Percentiles rank a stretch among this genome's conserved stretches.
These are phyloP conservation scores for Monomorium pharaonis DNA, from an alignment of 1,140 invertebrate genomes.

Conservation along the genomic window DNA sequence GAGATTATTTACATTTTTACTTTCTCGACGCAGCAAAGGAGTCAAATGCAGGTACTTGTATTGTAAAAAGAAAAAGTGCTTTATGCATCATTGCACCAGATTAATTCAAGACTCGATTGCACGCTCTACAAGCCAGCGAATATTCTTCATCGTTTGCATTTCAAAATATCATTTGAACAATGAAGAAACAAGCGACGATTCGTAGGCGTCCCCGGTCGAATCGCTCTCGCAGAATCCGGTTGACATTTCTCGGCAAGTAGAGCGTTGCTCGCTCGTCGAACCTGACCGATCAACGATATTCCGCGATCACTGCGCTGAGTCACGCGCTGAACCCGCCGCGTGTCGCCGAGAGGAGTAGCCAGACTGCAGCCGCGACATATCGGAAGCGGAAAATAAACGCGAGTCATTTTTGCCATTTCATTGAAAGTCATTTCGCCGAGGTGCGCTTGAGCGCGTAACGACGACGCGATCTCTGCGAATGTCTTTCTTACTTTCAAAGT, in stretches of 20 bases:
- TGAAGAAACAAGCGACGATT: slow-evolving; percentile 61
- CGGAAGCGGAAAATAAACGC: slow-evolving; percentile 52
- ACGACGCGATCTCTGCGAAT: slow-evolving; percentile 37
- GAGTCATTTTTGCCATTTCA: slow-evolving; percentile 55
- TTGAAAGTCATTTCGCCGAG: slow-evolving; percentile 32
- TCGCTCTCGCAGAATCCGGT: slow-evolving; percentile 63
- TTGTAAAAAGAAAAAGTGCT: background rate
- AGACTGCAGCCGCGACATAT: slow-evolving; percentile 41
- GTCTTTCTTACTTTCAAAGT: slow-evolving; percentile 35
- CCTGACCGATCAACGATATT: slow-evolving; percentile 56
- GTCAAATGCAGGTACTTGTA: background rate
- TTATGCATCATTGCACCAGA: background rate
- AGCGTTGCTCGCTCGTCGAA: slow-evolving; percentile 64
- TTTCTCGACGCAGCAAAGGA: background rate
- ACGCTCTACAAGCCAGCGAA: slow-evolving; percentile 14
- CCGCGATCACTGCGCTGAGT: slow-evolving; percentile 43
- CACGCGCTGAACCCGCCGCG: slow-evolving; percentile 41
- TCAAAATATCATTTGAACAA: slow-evolving; percentile 77
- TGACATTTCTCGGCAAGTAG: slow-evolving; percentile 77
- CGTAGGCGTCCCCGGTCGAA: slow-evolving; percentile 65
- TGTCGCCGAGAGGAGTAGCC: slow-evolving; percentile 13
- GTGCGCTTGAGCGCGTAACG: slow-evolving; percentile 41
- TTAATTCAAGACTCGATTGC: slow-evolving; percentile 3
- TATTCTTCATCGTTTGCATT: slow-evolving; percentile 28
- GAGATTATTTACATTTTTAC: background rate